Evolutionary conservation across 2,113 vertebrate genomes (phyloP).

Genomic region (Myotis davidii): DNA sequence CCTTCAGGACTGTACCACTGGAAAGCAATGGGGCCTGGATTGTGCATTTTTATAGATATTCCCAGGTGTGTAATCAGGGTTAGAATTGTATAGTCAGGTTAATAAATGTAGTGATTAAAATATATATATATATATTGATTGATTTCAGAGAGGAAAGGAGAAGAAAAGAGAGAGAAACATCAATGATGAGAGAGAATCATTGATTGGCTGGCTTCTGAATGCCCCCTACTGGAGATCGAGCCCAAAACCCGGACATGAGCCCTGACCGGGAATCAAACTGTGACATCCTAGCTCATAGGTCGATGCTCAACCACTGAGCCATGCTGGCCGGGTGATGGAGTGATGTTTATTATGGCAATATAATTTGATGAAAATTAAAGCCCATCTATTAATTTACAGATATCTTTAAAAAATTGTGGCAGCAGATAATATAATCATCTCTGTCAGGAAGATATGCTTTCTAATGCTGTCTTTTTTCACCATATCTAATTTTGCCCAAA

Average conservation of each 20-base stretch:
- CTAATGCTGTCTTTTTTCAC: neutral
- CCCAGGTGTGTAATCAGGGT: neutral
- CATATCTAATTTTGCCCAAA: neutral
- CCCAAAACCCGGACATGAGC: no score
- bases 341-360: neutral
- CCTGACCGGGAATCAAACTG: no score
- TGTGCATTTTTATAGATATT: neutral
- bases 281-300: no score
- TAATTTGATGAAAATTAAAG: neutral
- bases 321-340: neutral
- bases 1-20: neutral
- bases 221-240: no score
- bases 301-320: no score
- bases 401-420: neutral
- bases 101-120: neutral
- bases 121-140: no score
- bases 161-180: no score
- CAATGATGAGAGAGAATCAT: no score
- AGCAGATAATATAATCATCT: neutral
- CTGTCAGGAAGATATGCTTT: neutral
- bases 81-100: neutral
- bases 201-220: no score
- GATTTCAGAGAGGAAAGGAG: no score
- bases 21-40: neutral
- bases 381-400: neutral